Evolutionary conservation across 2,888 invertebrate species (phyloP), one percentile per base, ranked within the genome.

Genomic region (Carcina quercana): DNA sequence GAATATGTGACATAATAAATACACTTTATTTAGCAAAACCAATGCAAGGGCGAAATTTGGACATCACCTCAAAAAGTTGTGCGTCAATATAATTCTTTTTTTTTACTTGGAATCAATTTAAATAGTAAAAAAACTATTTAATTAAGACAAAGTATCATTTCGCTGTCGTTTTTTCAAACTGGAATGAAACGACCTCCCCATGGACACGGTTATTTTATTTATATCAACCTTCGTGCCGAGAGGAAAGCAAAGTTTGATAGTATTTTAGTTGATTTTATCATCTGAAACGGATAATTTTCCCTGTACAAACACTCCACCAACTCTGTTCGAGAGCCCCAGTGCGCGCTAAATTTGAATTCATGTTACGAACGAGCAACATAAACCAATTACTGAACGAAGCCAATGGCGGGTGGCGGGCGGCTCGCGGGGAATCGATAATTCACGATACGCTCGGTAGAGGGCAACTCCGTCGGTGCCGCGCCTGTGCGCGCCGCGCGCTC

Each of bases 261-360:
- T 67, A 71, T 72, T 64, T 72, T 59, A 67, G 57, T 64, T 63
- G 48, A 65, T 65, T 72, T 68, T 68, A 68, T 71, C 68, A 65
- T 61, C 60, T 63, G 62, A 59, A 70, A 62, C 61, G 60, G 59
- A 59, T 72, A 72, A 72, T 70, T 74, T 73, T 47, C 64, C 53
- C 54, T 48, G 55, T 59, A 63, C 60, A 70, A 69, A 69, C 61
- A 67, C 63, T 65, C 60, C 46, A 52, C 59, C 65, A 57, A 61
- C 63, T 71, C 64, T 60, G 61, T 63, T 66, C 52, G 58, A 63
- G 59, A 56, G 63, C 57, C 63, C 62, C 63, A 55, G 55, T 61
- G 65, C 72, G 75, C 80, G 76, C 73, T 74, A 80, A 80, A 82
- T 80, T 82, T 82, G 74, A 80, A 82, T 79, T 79, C 79, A 79